These are phyloP conservation scores for Marmota monax DNA, from an alignment of 2,113 vertebrate genomes.

Conservation along the genomic window DNA sequence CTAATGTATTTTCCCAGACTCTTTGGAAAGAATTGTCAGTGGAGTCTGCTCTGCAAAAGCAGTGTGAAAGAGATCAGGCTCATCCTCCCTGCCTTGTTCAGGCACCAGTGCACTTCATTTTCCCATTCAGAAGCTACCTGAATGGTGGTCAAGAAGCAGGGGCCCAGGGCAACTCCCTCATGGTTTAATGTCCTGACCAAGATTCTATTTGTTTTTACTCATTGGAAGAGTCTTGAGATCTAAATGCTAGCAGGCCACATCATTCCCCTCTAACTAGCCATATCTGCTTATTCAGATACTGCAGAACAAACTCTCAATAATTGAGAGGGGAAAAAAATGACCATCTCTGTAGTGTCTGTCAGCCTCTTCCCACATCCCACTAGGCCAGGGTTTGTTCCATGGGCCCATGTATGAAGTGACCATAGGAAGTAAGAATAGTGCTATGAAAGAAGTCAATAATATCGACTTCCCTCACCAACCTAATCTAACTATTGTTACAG, in stretches of 20 bases:
- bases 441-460: not conserved
- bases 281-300: constrained; percentile 18
- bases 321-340: not conserved
- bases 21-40: not conserved
- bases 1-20: not conserved
- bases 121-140: not conserved
- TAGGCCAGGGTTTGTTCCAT: not conserved
- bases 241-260: not conserved
- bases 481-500: constrained; percentile 16
- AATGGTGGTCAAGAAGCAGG: not conserved
- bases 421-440: not conserved
- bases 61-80: not conserved
- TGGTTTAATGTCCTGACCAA: not conserved
- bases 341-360: not conserved
- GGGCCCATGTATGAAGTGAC: not conserved
- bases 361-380: not conserved
- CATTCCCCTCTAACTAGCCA: not conserved
- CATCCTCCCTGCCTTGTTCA: not conserved
- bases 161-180: not conserved
- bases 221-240: not conserved
- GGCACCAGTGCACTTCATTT: not conserved
- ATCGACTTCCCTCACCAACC: not conserved
- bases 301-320: not conserved
- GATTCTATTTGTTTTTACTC: not conserved
- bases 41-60: not conserved